Conservation (phyloP, 2,797 vertebrate genomes). For the Sebastiscus albofasciatus region DNA sequence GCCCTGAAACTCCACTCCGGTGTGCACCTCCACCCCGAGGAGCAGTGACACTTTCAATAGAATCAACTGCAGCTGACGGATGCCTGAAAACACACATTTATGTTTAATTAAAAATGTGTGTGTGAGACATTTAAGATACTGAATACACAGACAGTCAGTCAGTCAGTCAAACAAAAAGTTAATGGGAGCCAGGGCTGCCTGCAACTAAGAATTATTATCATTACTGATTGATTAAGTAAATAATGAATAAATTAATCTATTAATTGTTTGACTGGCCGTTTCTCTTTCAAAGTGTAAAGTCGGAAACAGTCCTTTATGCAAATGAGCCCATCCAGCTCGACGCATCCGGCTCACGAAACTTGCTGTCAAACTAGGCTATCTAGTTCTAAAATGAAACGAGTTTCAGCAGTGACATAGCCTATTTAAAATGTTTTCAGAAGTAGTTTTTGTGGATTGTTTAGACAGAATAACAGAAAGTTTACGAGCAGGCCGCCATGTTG, state of each 20-base stretch:
- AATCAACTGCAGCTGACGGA: slow-evolving; percentile 93
- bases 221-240: not conserved
- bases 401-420: too few relatives aligned
- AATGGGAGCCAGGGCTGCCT: not conserved
- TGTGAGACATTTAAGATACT: not conserved
- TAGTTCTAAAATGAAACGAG: too few relatives aligned
- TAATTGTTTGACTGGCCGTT: not conserved
- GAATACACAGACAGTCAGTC: not conserved
- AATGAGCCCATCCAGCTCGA: too few relatives aligned
- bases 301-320: too few relatives aligned
- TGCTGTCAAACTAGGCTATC: too few relatives aligned
- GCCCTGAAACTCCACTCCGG: slow-evolving; percentile 85
- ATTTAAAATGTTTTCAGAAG: too few relatives aligned
- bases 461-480: too few relatives aligned
- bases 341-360: too few relatives aligned
- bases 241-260: not conserved
- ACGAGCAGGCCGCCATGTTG: too few relatives aligned
- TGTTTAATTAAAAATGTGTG: not conserved
- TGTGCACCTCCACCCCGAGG: slow-evolving; percentile 94
- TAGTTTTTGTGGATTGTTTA: too few relatives aligned
- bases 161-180: not conserved
- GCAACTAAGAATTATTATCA: not conserved
- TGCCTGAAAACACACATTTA: slow-evolving; percentile 81
- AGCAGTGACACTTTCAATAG: slow-evolving; percentile 91
- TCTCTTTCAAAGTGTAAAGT: too few relatives aligned